These are phyloP conservation scores for Lasioglossum marginatum DNA, from an alignment of 2,888 invertebrate genomes.

Conservation along the genomic window DNA sequence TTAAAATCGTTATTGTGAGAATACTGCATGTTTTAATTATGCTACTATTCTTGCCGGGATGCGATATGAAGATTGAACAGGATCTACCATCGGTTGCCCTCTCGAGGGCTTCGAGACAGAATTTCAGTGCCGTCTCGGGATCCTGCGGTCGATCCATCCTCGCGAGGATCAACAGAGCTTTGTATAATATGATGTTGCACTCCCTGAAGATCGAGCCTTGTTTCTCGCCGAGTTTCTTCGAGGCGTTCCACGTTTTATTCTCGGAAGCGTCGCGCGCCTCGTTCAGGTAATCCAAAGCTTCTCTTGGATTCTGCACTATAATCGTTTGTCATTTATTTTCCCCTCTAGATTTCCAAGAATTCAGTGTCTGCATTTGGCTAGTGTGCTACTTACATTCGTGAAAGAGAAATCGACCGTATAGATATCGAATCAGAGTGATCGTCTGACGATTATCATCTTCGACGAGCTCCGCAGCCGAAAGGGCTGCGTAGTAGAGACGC, in stretches of 20 bases:
- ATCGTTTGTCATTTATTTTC: not conserved
- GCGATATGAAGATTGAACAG: not conserved
- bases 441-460: slow-evolving; percentile 54
- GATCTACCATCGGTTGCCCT: slow-evolving; percentile 71
- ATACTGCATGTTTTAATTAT: too few relatives aligned
- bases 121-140: slow-evolving; percentile 61
- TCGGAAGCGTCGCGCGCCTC: slow-evolving; percentile 66
- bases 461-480: slow-evolving; percentile 61
- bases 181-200: slow-evolving; percentile 69
- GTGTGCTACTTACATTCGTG: slow-evolving; percentile 63
- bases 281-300: slow-evolving; percentile 69
- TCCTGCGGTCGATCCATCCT: slow-evolving; percentile 44
- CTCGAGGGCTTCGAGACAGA: slow-evolving; percentile 66
- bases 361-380: not conserved
- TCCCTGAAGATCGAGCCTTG: slow-evolving; percentile 72
- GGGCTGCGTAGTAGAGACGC: slow-evolving; percentile 67
- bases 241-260: slow-evolving; percentile 69
- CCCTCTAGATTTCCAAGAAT: not conserved
- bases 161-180: slow-evolving; percentile 65
- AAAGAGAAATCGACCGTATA: slow-evolving; percentile 77
- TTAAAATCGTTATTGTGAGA: too few relatives aligned
- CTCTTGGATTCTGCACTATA: slow-evolving; percentile 55
- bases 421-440: slow-evolving; percentile 68
- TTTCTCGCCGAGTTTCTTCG: slow-evolving; percentile 57
- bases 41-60: too few relatives aligned